These are phyloP conservation scores for Drosophila baimaii DNA, from an alignment of 1,140 invertebrate genomes.

Conservation along the genomic window DNA sequence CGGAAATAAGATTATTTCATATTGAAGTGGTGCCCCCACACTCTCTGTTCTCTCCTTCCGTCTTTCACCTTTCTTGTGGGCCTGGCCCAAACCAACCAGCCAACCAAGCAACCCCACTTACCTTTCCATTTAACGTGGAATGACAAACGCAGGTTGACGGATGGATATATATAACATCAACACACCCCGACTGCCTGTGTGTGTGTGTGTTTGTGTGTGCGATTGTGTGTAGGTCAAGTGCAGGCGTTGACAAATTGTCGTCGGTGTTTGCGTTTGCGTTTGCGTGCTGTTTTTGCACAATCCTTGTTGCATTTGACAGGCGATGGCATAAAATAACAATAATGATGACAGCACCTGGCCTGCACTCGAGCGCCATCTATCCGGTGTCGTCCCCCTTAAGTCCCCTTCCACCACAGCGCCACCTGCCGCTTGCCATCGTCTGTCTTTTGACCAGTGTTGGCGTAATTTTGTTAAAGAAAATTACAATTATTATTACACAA, in stretches of 20 bases:
- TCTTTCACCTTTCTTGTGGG: neutral
- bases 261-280: constrained; percentile 42
- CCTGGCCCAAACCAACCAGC: neutral
- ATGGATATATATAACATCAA: constrained; percentile 7
- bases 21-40: neutral
- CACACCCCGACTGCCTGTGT: neutral
- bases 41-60: too few relatives aligned
- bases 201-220: neutral
- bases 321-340: constrained; percentile 69
- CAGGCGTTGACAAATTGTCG: constrained; percentile 73
- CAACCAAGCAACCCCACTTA: neutral
- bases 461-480: too few relatives aligned
- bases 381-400: neutral
- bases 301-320: constrained; percentile 74
- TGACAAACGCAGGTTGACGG: constrained; percentile 8
- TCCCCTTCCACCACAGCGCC: constrained; percentile 1
- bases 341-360: constrained; percentile 47
- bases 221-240: constrained; percentile 70
- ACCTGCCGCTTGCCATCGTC: constrained; percentile 9
- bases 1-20: constrained; percentile 11
- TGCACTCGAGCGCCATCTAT: constrained; percentile 33
- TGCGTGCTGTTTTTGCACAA: constrained; percentile 53
- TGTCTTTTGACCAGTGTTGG: constrained; percentile 10
- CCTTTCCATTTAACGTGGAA: constrained; percentile 6
- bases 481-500: too few relatives aligned